phyloP scores from a whole-genome alignment of 1,140 invertebrate genomes.

The Diplogasteroides magnus region DNA sequence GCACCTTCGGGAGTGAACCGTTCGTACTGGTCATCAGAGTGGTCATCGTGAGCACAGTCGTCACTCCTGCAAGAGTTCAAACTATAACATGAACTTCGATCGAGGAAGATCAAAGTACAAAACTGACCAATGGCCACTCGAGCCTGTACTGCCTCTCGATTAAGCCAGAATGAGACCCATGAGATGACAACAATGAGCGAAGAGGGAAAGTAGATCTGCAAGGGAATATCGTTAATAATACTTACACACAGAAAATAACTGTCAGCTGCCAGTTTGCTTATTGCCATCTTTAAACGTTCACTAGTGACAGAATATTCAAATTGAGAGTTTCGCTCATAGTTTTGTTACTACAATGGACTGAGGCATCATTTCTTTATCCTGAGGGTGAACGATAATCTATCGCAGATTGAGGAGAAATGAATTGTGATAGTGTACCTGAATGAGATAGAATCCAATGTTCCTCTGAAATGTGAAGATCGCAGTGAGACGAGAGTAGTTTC shows the following conservation, averaged over 20 bases:
- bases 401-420: no score
- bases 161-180: constrained; percentile 76
- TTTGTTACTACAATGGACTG: no score
- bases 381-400: no score
- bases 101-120: not conserved
- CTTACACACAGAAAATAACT: no score
- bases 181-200: constrained; percentile 73
- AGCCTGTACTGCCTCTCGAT: constrained; percentile 88
- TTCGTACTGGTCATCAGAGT: constrained; percentile 56
- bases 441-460: constrained; percentile 97
- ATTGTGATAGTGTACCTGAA: constrained; percentile 67
- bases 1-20: constrained; percentile 51
- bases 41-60: constrained; percentile 54
- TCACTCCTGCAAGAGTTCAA: constrained; percentile 36
- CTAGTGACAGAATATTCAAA: no score
- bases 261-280: no score
- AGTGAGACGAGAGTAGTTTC: constrained; percentile 93
- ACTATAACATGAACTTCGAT: no score
- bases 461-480: constrained; percentile 96
- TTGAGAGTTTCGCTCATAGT: no score
- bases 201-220: constrained; percentile 87
- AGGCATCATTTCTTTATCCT: no score
- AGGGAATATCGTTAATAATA: not conserved
- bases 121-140: constrained; percentile 76
- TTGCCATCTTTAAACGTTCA: no score